These are phyloP conservation scores for Craseonycteris thonglongyai DNA, from an alignment of 2,113 vertebrate genomes.

Conservation along the genomic window DNA sequence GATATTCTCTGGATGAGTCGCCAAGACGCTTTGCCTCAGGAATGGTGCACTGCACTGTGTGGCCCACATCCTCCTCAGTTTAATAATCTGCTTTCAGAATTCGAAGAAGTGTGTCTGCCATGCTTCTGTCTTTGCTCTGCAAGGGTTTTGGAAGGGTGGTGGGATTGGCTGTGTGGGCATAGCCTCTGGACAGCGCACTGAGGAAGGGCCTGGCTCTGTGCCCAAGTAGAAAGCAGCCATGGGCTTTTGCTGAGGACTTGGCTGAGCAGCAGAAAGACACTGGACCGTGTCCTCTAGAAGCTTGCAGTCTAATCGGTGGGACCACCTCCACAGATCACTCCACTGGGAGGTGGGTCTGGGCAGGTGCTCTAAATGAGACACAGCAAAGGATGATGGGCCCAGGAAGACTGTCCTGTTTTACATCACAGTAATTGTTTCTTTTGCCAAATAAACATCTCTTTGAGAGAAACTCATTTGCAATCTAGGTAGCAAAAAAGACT, in stretches of 20 bases:
- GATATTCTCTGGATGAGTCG: background rate
- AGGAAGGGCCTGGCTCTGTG: too few relatives aligned
- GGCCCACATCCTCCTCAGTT: background rate
- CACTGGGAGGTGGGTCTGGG: background rate
- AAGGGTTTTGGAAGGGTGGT: background rate
- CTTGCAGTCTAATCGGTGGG: background rate
- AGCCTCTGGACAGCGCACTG: background rate
- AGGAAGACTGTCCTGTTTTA: background rate
- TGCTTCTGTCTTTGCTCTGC: background rate
- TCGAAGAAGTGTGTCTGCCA: background rate
- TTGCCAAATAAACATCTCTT: background rate
- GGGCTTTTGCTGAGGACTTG: background rate
- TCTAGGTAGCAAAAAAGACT: background rate
- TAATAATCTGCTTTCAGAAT: background rate
- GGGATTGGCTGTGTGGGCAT: background rate
- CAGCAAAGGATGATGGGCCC: background rate
- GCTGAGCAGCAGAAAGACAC: background rate
- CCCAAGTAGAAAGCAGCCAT: background rate
- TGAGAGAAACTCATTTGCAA: background rate
- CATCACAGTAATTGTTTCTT: background rate
- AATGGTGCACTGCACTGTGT: background rate
- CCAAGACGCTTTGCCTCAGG: background rate
- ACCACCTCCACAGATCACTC: background rate
- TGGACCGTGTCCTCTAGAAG: background rate
- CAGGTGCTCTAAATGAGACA: background rate